Evolutionary conservation across 2,113 vertebrate genomes (phyloP).

Genomic region (Balaeniceps rex): DNA sequence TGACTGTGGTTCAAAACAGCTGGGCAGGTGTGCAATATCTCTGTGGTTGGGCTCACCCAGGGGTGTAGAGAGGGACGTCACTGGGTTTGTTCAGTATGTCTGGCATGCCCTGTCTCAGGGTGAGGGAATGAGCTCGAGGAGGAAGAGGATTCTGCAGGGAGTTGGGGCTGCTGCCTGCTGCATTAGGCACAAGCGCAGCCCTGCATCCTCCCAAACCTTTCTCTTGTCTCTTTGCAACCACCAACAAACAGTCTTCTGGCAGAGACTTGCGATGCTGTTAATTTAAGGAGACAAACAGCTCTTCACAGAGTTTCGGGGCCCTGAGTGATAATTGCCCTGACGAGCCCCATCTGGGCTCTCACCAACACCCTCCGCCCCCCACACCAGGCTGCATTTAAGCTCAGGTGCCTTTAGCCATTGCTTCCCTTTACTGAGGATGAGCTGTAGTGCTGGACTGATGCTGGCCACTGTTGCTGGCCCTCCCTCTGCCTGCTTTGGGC

Average conservation of each 20-base stretch:
- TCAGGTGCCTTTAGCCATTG: accelerated
- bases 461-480: too few relatives aligned
- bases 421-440: accelerated
- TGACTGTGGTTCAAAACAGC: neutral
- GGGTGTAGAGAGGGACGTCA: neutral
- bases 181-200: neutral
- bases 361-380: accelerated
- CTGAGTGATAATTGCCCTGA: neutral
- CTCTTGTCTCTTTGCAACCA: neutral
- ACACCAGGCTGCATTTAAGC: accelerated
- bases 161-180: neutral
- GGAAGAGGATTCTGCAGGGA: neutral
- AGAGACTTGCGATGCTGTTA: neutral
- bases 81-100: neutral
- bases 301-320: neutral
- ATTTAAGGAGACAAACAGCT: neutral
- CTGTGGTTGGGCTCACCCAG: neutral
- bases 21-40: neutral
- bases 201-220: accelerated
- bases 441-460: accelerated
- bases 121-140: neutral
- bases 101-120: accelerated
- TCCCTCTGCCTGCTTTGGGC: neutral
- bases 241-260: neutral
- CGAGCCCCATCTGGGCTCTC: neutral